phyloP scores from a whole-genome alignment of 2,888 invertebrate genomes.

The Diachrysia chrysitis region DNA sequence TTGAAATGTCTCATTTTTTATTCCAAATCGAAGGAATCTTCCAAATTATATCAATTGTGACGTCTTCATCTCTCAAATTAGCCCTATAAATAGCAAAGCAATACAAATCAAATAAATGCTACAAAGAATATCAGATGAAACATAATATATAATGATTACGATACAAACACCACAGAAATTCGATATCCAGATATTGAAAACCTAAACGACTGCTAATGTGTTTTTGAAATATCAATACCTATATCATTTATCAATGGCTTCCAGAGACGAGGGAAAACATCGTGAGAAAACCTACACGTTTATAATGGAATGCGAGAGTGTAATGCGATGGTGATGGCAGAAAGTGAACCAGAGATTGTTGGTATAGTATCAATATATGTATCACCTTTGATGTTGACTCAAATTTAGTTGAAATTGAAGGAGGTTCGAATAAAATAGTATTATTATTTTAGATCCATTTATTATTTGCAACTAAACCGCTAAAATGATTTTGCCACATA shows the following conservation, averaged over 20 bases:
- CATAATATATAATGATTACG: conserved; percentile 18
- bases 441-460: too few relatives aligned
- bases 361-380: conserved; percentile 15
- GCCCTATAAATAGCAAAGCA: conserved; percentile 14
- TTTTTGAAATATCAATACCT: conserved; percentile 49
- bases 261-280: conserved; percentile 38
- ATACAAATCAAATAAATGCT: conserved; percentile 19
- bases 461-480: too few relatives aligned
- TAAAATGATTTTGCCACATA: too few relatives aligned
- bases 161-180: conserved; percentile 43
- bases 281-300: conserved; percentile 52
- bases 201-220: conserved; percentile 51
- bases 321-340: conserved; percentile 22
- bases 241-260: conserved; percentile 50
- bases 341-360: conserved; percentile 22
- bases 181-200: conserved; percentile 50
- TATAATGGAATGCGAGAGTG: conserved; percentile 47
- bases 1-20: background rate
- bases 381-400: background rate
- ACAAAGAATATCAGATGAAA: conserved; percentile 33
- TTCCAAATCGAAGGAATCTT: background rate
- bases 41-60: background rate
- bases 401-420: background rate
- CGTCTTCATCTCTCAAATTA: conserved; percentile 10
- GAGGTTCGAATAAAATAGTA: background rate